phyloP scores from a whole-genome alignment of 2,888 invertebrate genomes.

The Oscheius sp. region DNA sequence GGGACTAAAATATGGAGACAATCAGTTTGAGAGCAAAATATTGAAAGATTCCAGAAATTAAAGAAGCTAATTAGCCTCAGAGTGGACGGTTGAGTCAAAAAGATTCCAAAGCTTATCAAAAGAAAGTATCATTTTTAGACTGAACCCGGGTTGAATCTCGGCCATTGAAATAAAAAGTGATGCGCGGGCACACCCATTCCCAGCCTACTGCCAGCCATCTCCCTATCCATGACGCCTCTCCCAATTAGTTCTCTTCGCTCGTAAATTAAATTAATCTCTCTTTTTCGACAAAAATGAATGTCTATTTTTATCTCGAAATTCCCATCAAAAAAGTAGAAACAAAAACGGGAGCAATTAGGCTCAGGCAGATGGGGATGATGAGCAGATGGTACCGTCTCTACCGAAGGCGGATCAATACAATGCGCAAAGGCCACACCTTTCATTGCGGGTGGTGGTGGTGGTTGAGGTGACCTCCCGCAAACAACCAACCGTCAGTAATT shows the following conservation, averaged over 20 bases:
- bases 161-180: no score
- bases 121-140: no score
- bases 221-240: slow-evolving; percentile 25
- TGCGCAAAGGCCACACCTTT: slow-evolving; percentile 20
- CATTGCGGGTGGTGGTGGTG: slow-evolving; percentile 17
- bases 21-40: not conserved
- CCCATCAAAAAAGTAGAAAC: no score
- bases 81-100: no score
- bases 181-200: no score
- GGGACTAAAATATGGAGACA: not conserved
- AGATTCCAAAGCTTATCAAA: no score
- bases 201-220: slow-evolving; percentile 1
- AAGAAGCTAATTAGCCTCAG: not conserved
- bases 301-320: no score
- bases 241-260: slow-evolving; percentile 6
- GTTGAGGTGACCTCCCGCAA: not conserved
- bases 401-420: slow-evolving; percentile 19
- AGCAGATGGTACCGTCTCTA: not conserved
- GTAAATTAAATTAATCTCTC: not conserved
- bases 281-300: no score
- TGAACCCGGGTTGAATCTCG: no score
- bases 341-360: not conserved
- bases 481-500: no score
- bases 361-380: not conserved
- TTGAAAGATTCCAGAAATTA: not conserved